These are phyloP conservation scores for Saccopteryx bilineata DNA, from an alignment of 2,113 vertebrate species.

Conservation along the genomic window DNA sequence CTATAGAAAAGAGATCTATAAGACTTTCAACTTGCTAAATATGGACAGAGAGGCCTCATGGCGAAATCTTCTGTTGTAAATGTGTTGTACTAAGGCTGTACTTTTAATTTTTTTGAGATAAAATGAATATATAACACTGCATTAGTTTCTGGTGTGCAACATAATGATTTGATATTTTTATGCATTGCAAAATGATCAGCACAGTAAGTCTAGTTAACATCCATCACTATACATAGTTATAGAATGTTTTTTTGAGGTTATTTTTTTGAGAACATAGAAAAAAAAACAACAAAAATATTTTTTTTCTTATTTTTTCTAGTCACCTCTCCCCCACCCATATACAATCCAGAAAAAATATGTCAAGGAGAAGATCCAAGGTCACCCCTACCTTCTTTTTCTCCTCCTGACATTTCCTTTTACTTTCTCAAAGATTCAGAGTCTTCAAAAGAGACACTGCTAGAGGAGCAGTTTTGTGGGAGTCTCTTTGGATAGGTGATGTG, in stretches of 20 bases:
- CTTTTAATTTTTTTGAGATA: background rate
- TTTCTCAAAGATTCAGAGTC: background rate
- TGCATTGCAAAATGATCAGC: background rate
- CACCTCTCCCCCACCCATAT: background rate
- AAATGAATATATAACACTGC: background rate
- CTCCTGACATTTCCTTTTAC: background rate
- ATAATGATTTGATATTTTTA: background rate
- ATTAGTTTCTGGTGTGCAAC: background rate
- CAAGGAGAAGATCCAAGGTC: background rate
- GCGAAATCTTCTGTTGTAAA: background rate
- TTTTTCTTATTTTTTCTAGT: background rate
- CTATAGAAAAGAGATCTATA: constrained; percentile 3
- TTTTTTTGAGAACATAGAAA: constrained; percentile 32
- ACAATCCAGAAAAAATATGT: constrained; percentile 41
- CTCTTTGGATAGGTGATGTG: background rate
- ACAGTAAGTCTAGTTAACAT: background rate
- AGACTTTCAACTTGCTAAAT: background rate
- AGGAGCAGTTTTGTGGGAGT: background rate
- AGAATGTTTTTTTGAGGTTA: background rate
- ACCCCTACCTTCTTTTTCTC: background rate
- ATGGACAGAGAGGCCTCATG: background rate
- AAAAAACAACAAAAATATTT: background rate
- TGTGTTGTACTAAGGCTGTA: background rate
- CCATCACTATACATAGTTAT: background rate
- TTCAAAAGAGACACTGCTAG: background rate